These are phyloP conservation scores for Mus musculus DNA, from an alignment of 2,113 vertebrate genomes.

Conservation along the genomic window DNA sequence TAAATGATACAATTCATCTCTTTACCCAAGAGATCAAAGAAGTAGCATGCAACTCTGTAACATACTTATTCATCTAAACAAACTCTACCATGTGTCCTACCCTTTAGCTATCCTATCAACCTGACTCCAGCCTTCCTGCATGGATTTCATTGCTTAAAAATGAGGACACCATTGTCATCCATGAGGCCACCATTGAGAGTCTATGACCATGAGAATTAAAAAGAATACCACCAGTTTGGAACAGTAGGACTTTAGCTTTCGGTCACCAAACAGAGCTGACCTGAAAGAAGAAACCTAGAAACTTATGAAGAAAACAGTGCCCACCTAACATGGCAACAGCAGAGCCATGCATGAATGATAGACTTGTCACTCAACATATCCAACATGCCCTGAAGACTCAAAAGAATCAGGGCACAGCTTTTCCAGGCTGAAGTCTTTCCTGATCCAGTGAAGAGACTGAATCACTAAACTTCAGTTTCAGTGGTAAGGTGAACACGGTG, in stretches of 20 bases:
- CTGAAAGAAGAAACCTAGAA: background rate
- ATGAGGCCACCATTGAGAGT: background rate
- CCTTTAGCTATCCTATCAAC: background rate
- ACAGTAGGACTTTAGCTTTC: background rate
- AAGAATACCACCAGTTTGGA: background rate
- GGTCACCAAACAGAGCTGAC: background rate
- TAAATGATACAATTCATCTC: background rate
- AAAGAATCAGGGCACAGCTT: background rate
- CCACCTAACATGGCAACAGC: background rate
- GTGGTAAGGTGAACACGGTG: background rate
- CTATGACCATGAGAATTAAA: background rate
- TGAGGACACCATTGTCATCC: background rate
- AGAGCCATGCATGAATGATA: background rate
- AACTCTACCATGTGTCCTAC: background rate
- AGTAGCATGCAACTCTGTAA: background rate
- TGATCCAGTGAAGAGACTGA: background rate
- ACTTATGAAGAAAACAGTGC: fast-evolving
- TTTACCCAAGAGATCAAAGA: background rate
- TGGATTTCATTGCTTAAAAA: background rate
- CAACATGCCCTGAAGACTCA: background rate
- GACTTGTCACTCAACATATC: no score
- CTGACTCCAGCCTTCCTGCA: background rate
- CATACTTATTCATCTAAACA: background rate
- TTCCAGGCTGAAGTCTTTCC: background rate
- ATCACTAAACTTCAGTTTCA: background rate